Percentiles rank a stretch among this genome's conserved stretches.
phyloP scores from a whole-genome alignment of 53 echinoderm and acorn worm genomes.

The Stichopus horrens region DNA sequence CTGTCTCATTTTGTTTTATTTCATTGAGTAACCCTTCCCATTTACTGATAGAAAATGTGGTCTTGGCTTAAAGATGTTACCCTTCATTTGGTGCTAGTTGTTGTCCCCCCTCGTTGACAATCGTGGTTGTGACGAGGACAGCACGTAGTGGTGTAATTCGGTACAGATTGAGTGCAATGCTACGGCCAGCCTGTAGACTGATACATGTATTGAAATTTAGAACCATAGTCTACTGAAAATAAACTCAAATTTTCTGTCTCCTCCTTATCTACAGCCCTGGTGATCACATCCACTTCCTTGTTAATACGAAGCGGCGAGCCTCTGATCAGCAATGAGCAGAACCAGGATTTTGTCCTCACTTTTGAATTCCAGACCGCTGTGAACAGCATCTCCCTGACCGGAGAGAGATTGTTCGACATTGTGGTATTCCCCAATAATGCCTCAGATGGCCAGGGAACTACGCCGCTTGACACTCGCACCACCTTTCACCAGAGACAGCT shows the following conservation, averaged over 20 bases:
- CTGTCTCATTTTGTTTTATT: too few relatives aligned
- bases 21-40: too few relatives aligned
- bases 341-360: conserved; percentile 46
- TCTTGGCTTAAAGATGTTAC: too few relatives aligned
- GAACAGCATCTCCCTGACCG: conserved; percentile 43
- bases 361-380: conserved; percentile 49
- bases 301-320: conserved; percentile 11
- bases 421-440: conserved; percentile 46
- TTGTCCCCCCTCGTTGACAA: too few relatives aligned
- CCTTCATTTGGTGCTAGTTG: too few relatives aligned
- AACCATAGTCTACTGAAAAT: too few relatives aligned
- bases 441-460: conserved; percentile 21
- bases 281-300: conserved; percentile 46
- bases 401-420: conserved; percentile 59
- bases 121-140: too few relatives aligned
- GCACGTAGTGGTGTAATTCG: too few relatives aligned
- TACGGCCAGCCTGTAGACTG: too few relatives aligned
- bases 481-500: not conserved
- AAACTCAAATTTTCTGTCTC: not conserved
- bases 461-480: conserved; percentile 7
- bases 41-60: too few relatives aligned
- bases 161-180: too few relatives aligned
- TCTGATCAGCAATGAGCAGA: conserved; percentile 50
- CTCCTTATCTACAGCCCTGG: conserved; percentile 46
- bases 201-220: too few relatives aligned